Conservation (phyloP, 2,888 invertebrate genomes). For the Ommatoiulus sabulosus region DNA sequence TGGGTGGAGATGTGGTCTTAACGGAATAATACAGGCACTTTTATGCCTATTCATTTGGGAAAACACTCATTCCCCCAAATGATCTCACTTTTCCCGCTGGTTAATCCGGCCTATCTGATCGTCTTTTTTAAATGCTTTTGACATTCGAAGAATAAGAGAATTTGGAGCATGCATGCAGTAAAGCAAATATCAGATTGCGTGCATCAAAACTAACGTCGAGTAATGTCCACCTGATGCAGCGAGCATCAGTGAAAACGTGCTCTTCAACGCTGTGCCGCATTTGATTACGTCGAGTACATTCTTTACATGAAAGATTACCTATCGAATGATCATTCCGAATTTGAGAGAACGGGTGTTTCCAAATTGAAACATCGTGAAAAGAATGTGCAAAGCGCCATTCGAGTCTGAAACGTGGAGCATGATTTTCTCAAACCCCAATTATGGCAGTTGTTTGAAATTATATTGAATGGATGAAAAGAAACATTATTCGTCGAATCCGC, state of each 20-base stretch:
- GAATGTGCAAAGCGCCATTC: not conserved
- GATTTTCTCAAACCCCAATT: slow-evolving; percentile 19
- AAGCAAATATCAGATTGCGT: not conserved
- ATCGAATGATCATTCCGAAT: not conserved
- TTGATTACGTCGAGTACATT: not conserved
- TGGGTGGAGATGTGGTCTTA: slow-evolving; percentile 31
- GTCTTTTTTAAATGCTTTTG: not conserved
- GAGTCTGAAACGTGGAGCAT: not conserved
- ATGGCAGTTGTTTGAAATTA: slow-evolving; percentile 1
- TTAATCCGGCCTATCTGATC: not conserved
- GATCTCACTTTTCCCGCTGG: not conserved
- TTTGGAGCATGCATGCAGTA: not conserved
- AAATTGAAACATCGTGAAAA: not conserved
- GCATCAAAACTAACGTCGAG: not conserved
- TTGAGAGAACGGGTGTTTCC: not conserved
- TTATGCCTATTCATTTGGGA: not conserved
- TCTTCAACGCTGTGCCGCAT: not conserved
- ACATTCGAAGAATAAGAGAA: not conserved
- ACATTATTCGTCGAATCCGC: not conserved
- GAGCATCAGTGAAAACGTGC: not conserved
- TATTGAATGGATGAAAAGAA: slow-evolving; percentile 22
- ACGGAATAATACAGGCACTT: not conserved
- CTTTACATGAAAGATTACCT: not conserved
- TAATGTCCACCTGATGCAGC: not conserved
- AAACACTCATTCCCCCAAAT: not conserved